Conservation (phyloP, 2,888 invertebrate species). For the Marronus borbonicus region DNA sequence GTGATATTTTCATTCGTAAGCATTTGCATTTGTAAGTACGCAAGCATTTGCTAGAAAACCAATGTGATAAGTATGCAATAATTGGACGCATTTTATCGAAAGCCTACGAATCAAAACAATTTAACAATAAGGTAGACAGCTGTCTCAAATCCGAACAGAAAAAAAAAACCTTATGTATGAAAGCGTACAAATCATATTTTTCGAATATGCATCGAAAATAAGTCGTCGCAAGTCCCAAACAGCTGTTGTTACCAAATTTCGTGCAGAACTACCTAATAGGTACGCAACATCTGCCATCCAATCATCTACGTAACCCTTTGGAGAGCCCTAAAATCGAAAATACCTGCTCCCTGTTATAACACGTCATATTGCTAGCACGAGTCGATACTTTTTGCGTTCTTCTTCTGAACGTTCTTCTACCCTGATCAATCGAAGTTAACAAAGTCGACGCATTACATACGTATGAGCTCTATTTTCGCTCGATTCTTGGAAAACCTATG, state of each 20-base stretch:
- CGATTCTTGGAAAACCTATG: slow-evolving; percentile 27
- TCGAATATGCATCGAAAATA: slow-evolving; percentile 17
- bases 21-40: too few species aligned
- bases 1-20: too few species aligned
- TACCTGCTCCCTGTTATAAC: background rate
- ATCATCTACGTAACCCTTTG: slow-evolving; percentile 6
- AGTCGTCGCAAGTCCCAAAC: slow-evolving; percentile 4
- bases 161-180: background rate
- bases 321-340: slow-evolving; percentile 7
- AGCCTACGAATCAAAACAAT: too few species aligned
- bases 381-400: background rate
- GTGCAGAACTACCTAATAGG: slow-evolving; percentile 1
- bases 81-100: too few species aligned
- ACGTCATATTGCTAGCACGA: slow-evolving; percentile 12
- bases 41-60: too few species aligned
- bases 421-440: background rate
- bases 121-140: background rate
- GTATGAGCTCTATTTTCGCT: slow-evolving; percentile 8
- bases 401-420: too few species aligned
- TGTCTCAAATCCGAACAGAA: background rate
- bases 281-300: slow-evolving; percentile 10
- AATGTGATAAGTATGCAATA: too few species aligned
- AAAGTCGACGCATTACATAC: background rate
- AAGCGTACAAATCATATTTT: slow-evolving; percentile 3
- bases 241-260: slow-evolving; percentile 8